phyloP scores from a whole-genome alignment of 2,797 vertebrate genomes.

The Sebastolobus altivelis region DNA sequence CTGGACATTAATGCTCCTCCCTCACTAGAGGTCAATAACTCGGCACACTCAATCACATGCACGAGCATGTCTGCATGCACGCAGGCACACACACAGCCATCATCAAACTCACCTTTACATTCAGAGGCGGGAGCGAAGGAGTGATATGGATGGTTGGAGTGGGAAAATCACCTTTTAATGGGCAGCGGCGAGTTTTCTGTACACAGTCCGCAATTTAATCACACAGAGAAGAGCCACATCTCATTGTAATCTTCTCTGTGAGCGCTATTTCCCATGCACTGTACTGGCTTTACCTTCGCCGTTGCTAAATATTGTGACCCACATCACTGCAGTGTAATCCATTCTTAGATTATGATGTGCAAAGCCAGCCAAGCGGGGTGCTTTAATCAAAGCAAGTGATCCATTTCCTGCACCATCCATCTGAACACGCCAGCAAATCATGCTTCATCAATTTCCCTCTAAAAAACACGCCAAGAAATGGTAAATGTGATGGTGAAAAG shows the following conservation, averaged over 20 bases:
- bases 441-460: slow-evolving; percentile 53
- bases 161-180: slow-evolving; percentile 62
- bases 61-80: slow-evolving; percentile 16
- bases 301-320: slow-evolving; percentile 81
- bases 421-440: slow-evolving; percentile 71
- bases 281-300: slow-evolving; percentile 44
- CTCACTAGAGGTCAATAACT: slow-evolving; percentile 78
- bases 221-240: slow-evolving; percentile 29
- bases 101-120: slow-evolving; percentile 52
- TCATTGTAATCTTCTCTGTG: slow-evolving; percentile 32
- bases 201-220: slow-evolving; percentile 56
- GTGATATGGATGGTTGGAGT: slow-evolving; percentile 43
- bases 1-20: slow-evolving; percentile 80
- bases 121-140: slow-evolving; percentile 27
- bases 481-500: slow-evolving; percentile 47
- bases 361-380: slow-evolving; percentile 72
- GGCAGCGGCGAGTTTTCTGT: slow-evolving; percentile 37
- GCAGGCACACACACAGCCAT: background rate
- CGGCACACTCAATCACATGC: slow-evolving; percentile 67
- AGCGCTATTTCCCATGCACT: slow-evolving; percentile 38
- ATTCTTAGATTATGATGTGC: slow-evolving; percentile 81
- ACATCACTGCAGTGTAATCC: slow-evolving; percentile 79
- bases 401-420: slow-evolving; percentile 74
- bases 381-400: slow-evolving; percentile 84
- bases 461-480: slow-evolving; percentile 59